These are phyloP conservation scores for Pachycephus smyrnensis DNA, from an alignment of 2,888 invertebrate genomes.

Conservation along the genomic window DNA sequence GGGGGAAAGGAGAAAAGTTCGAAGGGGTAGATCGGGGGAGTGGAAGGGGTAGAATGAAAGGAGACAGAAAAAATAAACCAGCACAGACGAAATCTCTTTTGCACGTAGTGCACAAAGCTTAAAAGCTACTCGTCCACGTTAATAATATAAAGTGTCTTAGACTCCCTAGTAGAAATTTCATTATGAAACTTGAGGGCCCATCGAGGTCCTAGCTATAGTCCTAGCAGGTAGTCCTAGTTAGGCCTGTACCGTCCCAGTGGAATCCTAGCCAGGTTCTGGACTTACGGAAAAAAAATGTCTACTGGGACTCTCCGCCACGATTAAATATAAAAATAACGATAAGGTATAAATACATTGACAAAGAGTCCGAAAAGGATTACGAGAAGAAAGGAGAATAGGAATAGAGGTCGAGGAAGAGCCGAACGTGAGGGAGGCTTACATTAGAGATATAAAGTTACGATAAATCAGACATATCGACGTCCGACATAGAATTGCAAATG, in stretches of 20 bases:
- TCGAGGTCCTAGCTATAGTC: background rate
- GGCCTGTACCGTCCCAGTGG: background rate
- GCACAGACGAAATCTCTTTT: background rate
- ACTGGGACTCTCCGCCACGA: background rate
- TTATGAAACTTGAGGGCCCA: background rate
- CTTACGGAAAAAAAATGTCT: background rate
- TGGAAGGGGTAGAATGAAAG: background rate
- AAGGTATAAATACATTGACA: background rate
- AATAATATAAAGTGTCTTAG: conserved; percentile 15
- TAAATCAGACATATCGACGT: conserved; percentile 66
- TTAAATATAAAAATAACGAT: background rate
- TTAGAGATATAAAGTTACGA: conserved; percentile 54
- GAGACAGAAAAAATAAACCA: background rate
- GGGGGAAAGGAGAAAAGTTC: background rate
- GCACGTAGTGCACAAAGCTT: background rate
- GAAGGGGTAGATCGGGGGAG: background rate
- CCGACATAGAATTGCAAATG: conserved; percentile 66
- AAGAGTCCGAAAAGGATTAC: background rate
- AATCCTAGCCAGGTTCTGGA: background rate
- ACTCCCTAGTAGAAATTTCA: background rate
- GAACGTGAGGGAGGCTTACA: background rate
- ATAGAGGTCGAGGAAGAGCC: background rate
- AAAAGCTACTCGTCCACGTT: background rate
- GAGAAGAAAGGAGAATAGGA: background rate
- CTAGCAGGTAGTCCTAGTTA: background rate